Evolutionary conservation across 1,140 invertebrate genomes (phyloP), one percentile per base, ranked within the genome.

Genomic region (Homarus americanus): DNA sequence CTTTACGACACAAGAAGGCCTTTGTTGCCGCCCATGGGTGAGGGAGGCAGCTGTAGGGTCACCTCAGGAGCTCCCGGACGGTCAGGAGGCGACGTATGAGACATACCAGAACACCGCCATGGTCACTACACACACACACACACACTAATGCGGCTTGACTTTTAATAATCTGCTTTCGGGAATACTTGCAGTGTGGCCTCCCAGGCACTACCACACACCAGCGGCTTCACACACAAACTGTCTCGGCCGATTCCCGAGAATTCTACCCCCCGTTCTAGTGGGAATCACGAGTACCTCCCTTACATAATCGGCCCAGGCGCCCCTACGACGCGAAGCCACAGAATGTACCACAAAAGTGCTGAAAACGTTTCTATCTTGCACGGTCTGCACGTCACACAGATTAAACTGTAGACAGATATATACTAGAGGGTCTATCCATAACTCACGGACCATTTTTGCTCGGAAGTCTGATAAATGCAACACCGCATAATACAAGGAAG

Each of bases 271-370:
- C 32, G 44, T 79, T 87, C 85, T 69, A 87, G 49, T 76, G 85
- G 75, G 85, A 87, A 87, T 78, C 85, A 87, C 73, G 75, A 76
- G 85, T 87, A 87, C 85, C 82, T 78, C 32, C 32, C 85, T 86
- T 76, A 76, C 84, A 49, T 87, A 87, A 87, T 87, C 85, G 85
- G 85, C 73, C 76, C 72, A 76, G 44, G 44, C 73, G 40, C 28
- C 24, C 49, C 49, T 9, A 63, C 38, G 53, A 40, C 28, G 49
- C 75, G 28, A 87, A 87, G 85, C 85, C 85, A 63, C 85, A 87
- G 44, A 76, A 78, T 53, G 49, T 28, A 78, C 34, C n/a, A 34
- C 49, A 78, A 58, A 58, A 36, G 40, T 75, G 53, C 44, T 78
- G 53, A 40, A 63, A 53, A 58, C 72, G 36, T 58, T 73, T n/a